Conservation (phyloP, 2,113 vertebrate genomes). For the Gobiocypris rarus region DNA sequence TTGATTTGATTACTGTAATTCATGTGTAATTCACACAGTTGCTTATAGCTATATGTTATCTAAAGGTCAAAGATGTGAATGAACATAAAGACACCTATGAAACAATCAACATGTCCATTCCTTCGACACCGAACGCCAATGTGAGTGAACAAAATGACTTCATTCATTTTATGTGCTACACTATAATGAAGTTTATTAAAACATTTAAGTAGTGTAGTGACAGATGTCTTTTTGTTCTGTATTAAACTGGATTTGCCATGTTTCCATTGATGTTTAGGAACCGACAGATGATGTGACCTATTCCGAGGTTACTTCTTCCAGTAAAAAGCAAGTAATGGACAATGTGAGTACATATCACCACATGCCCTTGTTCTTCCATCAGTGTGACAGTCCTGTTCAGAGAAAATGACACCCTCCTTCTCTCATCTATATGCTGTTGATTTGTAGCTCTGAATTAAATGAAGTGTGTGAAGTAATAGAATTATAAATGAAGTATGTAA, state of each 20-base stretch:
- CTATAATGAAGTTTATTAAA: not conserved
- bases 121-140: not conserved
- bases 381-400: not conserved
- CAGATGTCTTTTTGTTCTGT: not conserved
- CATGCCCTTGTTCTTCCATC: not conserved
- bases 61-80: not conserved
- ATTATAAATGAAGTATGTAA: no score
- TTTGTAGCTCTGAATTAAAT: not conserved
- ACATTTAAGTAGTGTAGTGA: not conserved
- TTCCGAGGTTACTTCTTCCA: not conserved
- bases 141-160: slow-evolving; percentile 7
- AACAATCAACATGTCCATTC: not conserved
- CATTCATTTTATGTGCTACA: not conserved
- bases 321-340: not conserved
- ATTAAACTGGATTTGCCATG: not conserved
- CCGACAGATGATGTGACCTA: slow-evolving; percentile 3
- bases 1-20: not conserved
- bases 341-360: not conserved
- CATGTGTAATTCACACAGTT: no score
- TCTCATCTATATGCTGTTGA: not conserved
- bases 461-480: no score
- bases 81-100: slow-evolving; percentile 11
- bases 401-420: not conserved
- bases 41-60: not conserved
- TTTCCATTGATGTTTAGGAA: no score